Evolutionary conservation across 2,888 invertebrate species (phyloP).

Genomic region (Pyrocoelia pectoralis): DNA sequence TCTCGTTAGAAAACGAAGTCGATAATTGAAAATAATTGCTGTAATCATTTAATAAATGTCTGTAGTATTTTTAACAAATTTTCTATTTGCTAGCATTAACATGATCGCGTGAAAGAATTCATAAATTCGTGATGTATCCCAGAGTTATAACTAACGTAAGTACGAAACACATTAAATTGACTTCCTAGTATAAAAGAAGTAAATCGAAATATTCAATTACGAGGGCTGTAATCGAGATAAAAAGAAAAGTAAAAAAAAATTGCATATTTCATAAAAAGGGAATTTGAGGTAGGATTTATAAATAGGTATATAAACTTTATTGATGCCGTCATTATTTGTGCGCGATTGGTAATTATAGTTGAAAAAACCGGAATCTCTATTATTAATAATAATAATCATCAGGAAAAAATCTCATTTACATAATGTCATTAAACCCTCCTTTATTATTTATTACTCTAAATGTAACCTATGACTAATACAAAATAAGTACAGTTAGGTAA

Average conservation of each 20-base stretch:
- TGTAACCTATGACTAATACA: not conserved
- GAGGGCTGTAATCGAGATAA: not conserved
- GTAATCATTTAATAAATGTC: too few species aligned
- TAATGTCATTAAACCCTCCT: slow-evolving; percentile 8
- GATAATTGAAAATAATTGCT: too few species aligned
- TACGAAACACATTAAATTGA: slow-evolving; percentile 6
- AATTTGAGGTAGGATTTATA: not conserved
- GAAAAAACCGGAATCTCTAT: not conserved
- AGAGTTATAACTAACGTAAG: not conserved
- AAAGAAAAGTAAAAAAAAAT: not conserved
- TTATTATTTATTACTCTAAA: not conserved
- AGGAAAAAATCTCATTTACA: not conserved
- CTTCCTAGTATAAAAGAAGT: slow-evolving; percentile 12
- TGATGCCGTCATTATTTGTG: not conserved
- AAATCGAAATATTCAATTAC: slow-evolving; percentile 7
- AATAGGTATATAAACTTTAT: not conserved
- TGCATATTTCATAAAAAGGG: not conserved
- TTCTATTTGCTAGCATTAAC: too few species aligned
- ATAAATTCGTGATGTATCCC: slow-evolving; percentile 6
- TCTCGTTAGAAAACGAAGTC: too few species aligned
- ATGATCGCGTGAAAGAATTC: slow-evolving; percentile 13
- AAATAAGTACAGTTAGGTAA: not conserved
- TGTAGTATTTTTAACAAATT: too few species aligned
- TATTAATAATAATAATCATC: not conserved
- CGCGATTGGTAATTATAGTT: not conserved